Evolutionary conservation across 1,140 invertebrate genomes (phyloP), one percentile per base, ranked within the genome.

Genomic region (Scaptomyza graminum): DNA sequence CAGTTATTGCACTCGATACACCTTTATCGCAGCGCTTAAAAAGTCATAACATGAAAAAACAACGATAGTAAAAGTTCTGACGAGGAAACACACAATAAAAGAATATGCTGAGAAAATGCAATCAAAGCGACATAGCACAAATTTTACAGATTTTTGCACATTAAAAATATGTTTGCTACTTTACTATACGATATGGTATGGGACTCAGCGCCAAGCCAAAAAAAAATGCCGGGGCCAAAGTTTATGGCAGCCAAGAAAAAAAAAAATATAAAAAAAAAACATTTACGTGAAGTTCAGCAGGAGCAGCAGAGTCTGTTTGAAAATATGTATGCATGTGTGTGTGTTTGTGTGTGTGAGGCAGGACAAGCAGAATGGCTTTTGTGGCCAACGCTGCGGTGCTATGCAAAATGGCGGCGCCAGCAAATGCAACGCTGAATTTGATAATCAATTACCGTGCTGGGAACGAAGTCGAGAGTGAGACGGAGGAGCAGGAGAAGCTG

Each of bases 131-230:
- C 78, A 88, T 79, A 49, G 57, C 75, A 61, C 66, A 79, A 78
- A 87, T 87, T 87, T 82, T 66, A 76, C 83, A 87, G 74, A 82
- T 82, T 88, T 78, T 88, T 88, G 78, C 74, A 76, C 78, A 88
- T 88, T 87, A 76, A 82, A 87, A 87, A 87, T 87, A 88, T 87
- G 82, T 63, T 78, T 50, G 50, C 69, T 68, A 62, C 71, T 82
- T 64, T 64, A 28, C 54, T 28, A 46, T 16, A 49, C 13, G 16
- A 54, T 59, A 46, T 25, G 47, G 37, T 37, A 55, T 31, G 31
- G 25, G 15, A 44, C 46, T 22, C 43, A 67, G 43, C 46, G 61
- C 57, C 59, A 56, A 60, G 78, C 73, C 78, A 76, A 81, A 80
- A n/a, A 80, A n/a, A 76, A 70, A 74, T 31, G 57, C 12, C 12